Evolutionary conservation across 2,113 vertebrate genomes (phyloP).

Genomic region (Charadrius vociferus): DNA sequence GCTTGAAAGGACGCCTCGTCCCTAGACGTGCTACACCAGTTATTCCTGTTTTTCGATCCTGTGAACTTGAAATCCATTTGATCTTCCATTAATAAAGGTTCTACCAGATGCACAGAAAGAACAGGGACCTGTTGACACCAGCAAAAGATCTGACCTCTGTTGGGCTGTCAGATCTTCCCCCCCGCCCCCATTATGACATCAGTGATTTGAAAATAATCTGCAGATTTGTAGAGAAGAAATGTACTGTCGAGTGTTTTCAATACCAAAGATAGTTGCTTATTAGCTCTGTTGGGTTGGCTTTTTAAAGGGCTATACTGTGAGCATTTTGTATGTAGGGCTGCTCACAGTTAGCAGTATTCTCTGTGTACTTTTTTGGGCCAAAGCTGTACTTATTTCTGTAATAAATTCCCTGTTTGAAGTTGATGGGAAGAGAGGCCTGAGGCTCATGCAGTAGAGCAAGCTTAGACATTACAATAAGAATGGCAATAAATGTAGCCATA

Average conservation of each 20-base stretch:
- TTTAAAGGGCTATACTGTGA: background rate
- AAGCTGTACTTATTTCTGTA: background rate
- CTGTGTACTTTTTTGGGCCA: background rate
- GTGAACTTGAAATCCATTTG: background rate
- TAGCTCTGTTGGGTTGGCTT: background rate
- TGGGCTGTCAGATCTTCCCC: too few species aligned
- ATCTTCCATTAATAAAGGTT: background rate
- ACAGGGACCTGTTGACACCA: background rate
- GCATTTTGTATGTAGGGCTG: background rate
- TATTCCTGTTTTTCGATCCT: background rate
- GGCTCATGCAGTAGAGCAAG: slow-evolving; percentile 11
- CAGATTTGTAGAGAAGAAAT: background rate
- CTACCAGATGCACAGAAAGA: background rate
- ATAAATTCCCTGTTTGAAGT: slow-evolving; percentile 20
- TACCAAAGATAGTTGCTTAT: background rate
- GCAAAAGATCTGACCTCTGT: background rate
- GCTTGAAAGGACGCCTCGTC: background rate
- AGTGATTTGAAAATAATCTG: background rate
- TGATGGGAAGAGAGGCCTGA: slow-evolving; percentile 28
- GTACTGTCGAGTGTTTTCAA: background rate
- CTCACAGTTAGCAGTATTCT: background rate
- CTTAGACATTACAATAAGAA: slow-evolving; percentile 9
- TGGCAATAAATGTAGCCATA: slow-evolving; percentile 13
- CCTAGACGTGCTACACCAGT: background rate
- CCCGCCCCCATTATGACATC: rapidly evolving